Percentiles rank a stretch among this genome's conserved stretches.
Conservation (phyloP, 37 sponge, comb jelly and placozoan species). For the Spongilla lacustris region DNA sequence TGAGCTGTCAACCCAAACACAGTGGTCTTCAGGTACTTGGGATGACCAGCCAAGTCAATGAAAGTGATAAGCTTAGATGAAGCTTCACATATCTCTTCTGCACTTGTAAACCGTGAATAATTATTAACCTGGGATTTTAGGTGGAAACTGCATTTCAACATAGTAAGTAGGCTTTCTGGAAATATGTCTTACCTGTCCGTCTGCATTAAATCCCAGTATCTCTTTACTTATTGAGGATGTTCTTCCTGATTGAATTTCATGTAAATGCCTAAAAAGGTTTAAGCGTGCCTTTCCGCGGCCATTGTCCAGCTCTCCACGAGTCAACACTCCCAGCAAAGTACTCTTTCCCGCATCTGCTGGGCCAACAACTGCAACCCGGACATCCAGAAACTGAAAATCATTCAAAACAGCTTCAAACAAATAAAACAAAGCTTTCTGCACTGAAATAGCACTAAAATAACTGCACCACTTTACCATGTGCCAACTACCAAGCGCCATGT, state of each 20-base stretch:
- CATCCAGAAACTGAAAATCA: conserved; percentile 82
- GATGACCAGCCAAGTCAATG: conserved; percentile 98
- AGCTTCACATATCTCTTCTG: conserved; percentile 90
- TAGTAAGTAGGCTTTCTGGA: too few relatives aligned
- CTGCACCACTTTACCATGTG: too few relatives aligned
- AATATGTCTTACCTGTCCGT: conserved; percentile 76
- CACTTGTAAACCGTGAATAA: conserved; percentile 75
- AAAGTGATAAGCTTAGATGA: conserved; percentile 96
- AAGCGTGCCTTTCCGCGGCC: conserved; percentile 93
- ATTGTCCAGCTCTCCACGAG: conserved; percentile 97
- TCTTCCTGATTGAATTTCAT: conserved; percentile 96
- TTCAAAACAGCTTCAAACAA: too few relatives aligned
- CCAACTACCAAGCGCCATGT: too few relatives aligned
- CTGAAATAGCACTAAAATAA: too few relatives aligned
- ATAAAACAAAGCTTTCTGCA: too few relatives aligned
- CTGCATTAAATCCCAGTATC: conserved; percentile 90
- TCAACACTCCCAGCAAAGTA: conserved; percentile 96
- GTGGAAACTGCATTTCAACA: background rate
- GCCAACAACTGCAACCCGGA: conserved; percentile 92
- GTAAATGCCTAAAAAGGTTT: conserved; percentile 95
- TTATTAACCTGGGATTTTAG: conserved; percentile 20
- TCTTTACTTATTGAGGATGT: conserved; percentile 95
- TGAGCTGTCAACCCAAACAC: conserved; percentile 95
- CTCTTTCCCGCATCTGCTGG: conserved; percentile 96
- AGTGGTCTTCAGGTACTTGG: conserved; percentile 97